A percentile compares a stretch with the other conserved stretches of the same genome.
Conservation (phyloP, 1,140 invertebrate genomes). For the Scaptomyza hsui region DNA sequence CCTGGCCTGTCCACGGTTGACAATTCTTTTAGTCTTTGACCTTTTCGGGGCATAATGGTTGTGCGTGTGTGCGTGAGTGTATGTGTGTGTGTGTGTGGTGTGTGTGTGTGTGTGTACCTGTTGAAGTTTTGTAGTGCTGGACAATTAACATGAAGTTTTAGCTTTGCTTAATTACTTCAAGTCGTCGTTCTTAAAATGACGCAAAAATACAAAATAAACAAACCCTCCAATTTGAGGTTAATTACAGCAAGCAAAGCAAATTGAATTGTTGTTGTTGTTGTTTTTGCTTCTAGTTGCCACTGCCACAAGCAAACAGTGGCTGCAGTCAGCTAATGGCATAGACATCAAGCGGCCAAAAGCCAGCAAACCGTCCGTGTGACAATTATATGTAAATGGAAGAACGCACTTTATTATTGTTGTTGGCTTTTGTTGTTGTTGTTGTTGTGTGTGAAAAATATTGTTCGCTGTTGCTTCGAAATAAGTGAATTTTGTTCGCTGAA, state of each 20-base stretch:
- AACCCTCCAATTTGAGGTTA: constrained; percentile 58
- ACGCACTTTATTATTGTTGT: constrained; percentile 41
- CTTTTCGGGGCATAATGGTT: constrained; percentile 63
- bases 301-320: constrained; percentile 31
- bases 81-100: constrained; percentile 19
- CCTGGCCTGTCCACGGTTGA: constrained; percentile 67
- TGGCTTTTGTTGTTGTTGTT: background rate
- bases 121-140: constrained; percentile 45
- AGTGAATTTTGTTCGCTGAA: constrained; percentile 72
- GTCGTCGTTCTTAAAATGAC: constrained; percentile 74
- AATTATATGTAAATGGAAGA: constrained; percentile 80
- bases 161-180: constrained; percentile 80
- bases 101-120: constrained; percentile 39
- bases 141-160: constrained; percentile 82
- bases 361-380: constrained; percentile 68
- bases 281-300: background rate
- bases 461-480: constrained; percentile 44
- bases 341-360: constrained; percentile 37
- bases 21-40: constrained; percentile 81
- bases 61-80: constrained; percentile 14
- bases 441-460: constrained; percentile 23
- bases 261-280: constrained; percentile 58
- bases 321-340: constrained; percentile 61
- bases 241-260: constrained; percentile 71
- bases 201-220: constrained; percentile 56